Conservation (phyloP, 2,888 invertebrate species). For the Limenitis camilla region DNA sequence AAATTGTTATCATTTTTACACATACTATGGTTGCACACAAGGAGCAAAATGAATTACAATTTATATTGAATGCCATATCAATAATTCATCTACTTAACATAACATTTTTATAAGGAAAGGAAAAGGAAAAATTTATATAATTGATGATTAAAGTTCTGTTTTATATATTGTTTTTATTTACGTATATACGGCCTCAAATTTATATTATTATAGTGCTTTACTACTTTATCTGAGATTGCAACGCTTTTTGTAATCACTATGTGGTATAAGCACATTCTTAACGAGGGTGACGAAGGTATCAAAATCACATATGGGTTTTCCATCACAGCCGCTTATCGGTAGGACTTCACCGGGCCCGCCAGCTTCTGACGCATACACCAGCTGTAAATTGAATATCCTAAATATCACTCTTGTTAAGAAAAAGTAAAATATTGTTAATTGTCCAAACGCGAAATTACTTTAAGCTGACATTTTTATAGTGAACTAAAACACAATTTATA, state of each 20-base stretch:
- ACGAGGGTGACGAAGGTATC: slow-evolving; percentile 57
- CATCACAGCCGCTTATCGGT: slow-evolving; percentile 60
- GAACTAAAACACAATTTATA: no score
- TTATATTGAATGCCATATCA: no score
- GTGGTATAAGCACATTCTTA: slow-evolving; percentile 37
- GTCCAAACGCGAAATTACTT: no score
- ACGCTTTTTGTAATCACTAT: slow-evolving; percentile 31
- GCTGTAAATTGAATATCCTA: slow-evolving; percentile 51
- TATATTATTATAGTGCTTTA: background rate
- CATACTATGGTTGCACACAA: no score
- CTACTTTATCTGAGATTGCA: slow-evolving; percentile 5
- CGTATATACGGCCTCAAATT: background rate
- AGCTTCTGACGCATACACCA: slow-evolving; percentile 55
- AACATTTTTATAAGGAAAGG: no score
- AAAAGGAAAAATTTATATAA: no score
- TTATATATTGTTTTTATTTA: background rate
- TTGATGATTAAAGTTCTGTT: no score
- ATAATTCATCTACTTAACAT: no score
- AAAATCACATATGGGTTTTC: slow-evolving; percentile 58
- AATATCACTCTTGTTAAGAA: background rate
- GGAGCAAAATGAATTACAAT: no score
- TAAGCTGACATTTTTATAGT: no score
- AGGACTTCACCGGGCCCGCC: slow-evolving; percentile 47
- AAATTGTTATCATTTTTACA: no score
- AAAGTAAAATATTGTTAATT: background rate